phyloP scores from a whole-genome alignment of 1,140 invertebrate species.

The Diploscapter pachys region DNA sequence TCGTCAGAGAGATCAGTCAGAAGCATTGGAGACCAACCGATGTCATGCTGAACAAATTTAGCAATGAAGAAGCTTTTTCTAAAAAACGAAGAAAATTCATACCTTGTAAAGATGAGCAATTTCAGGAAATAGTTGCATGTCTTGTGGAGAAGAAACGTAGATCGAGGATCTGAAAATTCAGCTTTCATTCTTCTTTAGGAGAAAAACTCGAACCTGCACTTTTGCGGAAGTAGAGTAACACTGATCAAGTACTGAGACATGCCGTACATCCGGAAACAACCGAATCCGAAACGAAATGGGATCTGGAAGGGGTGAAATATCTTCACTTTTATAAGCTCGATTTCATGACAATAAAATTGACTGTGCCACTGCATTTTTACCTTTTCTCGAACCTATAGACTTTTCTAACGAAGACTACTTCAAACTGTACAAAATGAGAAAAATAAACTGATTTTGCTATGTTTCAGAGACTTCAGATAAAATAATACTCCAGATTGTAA shows the following conservation, averaged over 20 bases:
- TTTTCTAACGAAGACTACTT: no score
- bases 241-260: constrained; percentile 48
- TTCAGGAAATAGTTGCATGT: constrained; percentile 40
- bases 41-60: not conserved
- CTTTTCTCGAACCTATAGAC: no score
- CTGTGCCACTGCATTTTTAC: no score
- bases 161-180: constrained; percentile 26
- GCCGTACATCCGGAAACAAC: constrained; percentile 48
- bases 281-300: constrained; percentile 36
- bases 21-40: constrained; percentile 47
- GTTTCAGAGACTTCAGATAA: no score
- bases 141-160: constrained; percentile 39
- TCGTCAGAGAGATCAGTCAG: constrained; percentile 38
- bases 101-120: constrained; percentile 26
- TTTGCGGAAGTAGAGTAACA: constrained; percentile 44
- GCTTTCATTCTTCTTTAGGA: not conserved
- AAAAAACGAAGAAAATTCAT: constrained; percentile 7
- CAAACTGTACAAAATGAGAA: no score
- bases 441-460: no score
- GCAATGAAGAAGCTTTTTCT: constrained; percentile 33
- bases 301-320: constrained; percentile 21
- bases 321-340: no score
- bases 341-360: no score
- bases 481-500: no score
- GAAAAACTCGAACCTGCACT: constrained; percentile 32